phyloP scores from a whole-genome alignment of 2,113 vertebrate genomes.

The Corythaeola cristata region DNA sequence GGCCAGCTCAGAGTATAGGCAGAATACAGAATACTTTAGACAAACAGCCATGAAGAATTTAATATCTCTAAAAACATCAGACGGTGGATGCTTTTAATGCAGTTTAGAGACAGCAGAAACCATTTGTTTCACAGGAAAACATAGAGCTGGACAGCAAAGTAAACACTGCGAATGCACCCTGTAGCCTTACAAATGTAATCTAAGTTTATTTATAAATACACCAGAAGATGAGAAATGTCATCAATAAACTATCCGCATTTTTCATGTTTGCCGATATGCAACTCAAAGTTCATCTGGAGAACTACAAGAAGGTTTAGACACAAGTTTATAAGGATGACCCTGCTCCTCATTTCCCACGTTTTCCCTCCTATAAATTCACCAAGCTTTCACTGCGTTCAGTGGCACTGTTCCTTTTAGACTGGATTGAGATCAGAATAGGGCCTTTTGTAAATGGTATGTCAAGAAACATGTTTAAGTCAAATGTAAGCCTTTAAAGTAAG shows the following conservation, averaged over 20 bases:
- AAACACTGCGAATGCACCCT: neutral
- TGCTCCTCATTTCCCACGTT: neutral
- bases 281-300: neutral
- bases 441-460: neutral
- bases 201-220: neutral
- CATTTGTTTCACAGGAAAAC: neutral
- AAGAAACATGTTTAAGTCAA: slow-evolving; percentile 20
- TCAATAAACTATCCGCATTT: neutral
- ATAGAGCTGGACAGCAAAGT: neutral
- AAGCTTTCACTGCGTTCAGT: neutral
- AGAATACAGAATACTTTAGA: neutral
- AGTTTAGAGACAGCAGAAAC: neutral
- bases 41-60: neutral
- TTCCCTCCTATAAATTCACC: neutral
- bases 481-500: slow-evolving; percentile 14
- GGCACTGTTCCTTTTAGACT: neutral
- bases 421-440: neutral
- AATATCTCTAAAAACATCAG: neutral
- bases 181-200: neutral
- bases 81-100: neutral
- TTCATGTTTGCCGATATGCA: neutral
- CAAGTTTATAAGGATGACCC: neutral
- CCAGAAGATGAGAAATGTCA: neutral
- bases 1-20: neutral
- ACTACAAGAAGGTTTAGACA: neutral